These are phyloP conservation scores for Papilio aristodemus DNA, from an alignment of 1,140 invertebrate species.

Conservation along the genomic window DNA sequence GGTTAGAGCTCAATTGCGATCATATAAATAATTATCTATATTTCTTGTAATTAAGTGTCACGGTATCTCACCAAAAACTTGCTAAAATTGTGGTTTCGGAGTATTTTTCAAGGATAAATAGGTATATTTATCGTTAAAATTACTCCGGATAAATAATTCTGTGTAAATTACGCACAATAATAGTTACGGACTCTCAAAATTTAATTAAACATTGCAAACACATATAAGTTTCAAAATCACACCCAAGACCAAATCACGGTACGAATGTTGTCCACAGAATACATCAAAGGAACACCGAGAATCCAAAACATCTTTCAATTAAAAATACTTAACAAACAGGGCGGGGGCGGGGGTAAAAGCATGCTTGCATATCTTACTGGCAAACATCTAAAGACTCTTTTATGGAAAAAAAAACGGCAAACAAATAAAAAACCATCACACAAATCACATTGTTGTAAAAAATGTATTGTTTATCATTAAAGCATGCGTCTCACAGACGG, in stretches of 20 bases:
- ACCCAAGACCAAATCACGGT: neutral
- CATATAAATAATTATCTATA: too few species aligned
- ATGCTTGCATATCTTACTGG: slow-evolving; percentile 1
- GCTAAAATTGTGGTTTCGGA: too few species aligned
- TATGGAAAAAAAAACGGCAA: neutral
- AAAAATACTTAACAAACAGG: neutral
- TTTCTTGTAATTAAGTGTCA: too few species aligned
- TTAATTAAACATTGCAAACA: neutral
- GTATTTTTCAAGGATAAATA: too few species aligned
- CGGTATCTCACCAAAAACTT: too few species aligned
- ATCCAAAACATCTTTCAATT: neutral
- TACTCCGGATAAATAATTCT: too few species aligned
- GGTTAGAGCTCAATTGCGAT: too few species aligned
- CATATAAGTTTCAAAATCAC: neutral
- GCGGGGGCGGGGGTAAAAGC: neutral
- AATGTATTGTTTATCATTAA: too few species aligned
- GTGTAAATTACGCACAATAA: too few species aligned
- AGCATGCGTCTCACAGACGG: neutral
- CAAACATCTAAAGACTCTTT: neutral
- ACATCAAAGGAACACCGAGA: neutral
- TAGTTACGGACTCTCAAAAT: too few species aligned
- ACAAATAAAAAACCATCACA: neutral
- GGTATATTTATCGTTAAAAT: too few species aligned
- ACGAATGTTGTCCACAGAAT: neutral
- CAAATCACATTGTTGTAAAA: neutral